These are phyloP conservation scores for Coryphaenoides rupestris DNA, from an alignment of 2,113 vertebrate genomes.

Conservation along the genomic window DNA sequence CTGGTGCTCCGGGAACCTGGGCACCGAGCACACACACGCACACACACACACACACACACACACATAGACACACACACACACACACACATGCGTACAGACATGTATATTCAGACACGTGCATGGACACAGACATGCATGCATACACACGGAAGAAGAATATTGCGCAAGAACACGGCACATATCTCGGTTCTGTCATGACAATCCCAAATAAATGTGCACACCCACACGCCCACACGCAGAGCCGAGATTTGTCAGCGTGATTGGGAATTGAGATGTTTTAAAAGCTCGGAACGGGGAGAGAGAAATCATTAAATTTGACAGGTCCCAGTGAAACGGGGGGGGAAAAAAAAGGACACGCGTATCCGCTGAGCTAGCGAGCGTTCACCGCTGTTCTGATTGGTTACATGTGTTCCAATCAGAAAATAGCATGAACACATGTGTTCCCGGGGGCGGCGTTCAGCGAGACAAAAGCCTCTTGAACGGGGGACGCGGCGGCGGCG, in stretches of 20 bases:
- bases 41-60: background rate
- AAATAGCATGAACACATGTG: background rate
- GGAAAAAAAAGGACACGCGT: background rate
- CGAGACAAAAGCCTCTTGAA: background rate
- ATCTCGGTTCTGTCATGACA: no score
- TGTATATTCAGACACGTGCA: background rate
- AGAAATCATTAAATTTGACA: no score
- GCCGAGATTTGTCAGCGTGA: background rate
- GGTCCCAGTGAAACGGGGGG: background rate
- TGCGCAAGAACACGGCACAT: background rate
- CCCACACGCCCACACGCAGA: background rate
- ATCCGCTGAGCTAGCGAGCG: background rate
- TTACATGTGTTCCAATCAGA: background rate
- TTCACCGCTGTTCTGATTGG: background rate
- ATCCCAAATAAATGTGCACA: background rate
- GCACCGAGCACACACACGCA: slow-evolving; percentile 1
- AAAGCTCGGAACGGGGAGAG: background rate
- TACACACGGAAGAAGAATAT: background rate
- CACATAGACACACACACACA: background rate
- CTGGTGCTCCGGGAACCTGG: slow-evolving; percentile 60
- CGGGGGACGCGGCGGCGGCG: no score
- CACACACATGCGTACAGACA: background rate
- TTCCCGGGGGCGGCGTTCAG: background rate
- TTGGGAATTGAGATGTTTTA: background rate
- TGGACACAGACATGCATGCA: no score